A percentile compares a stretch with the other conserved stretches of the same genome.
phyloP scores from a whole-genome alignment of 2,113 vertebrate species.

The Peromyscus maniculatus region DNA sequence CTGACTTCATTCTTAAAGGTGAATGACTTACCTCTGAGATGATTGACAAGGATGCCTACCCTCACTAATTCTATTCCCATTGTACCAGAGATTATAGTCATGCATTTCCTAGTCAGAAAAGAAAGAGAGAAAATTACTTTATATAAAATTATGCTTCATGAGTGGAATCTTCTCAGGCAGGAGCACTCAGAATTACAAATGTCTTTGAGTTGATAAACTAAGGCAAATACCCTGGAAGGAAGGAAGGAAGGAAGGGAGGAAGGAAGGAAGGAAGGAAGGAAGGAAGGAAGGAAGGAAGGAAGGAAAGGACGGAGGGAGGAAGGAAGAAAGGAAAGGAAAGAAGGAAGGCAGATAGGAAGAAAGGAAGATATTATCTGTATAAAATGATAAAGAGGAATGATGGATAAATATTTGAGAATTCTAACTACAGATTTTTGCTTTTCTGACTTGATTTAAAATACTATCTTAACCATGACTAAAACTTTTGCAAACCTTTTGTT shows the following conservation, averaged over 20 bases:
- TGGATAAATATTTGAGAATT: background rate
- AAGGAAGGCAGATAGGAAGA: too few species aligned
- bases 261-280: background rate
- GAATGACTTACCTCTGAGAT: background rate
- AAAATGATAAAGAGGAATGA: slow-evolving; percentile 15
- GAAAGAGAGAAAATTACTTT: background rate
- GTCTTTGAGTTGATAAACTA: background rate
- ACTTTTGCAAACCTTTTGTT: background rate
- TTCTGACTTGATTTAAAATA: slow-evolving; percentile 27
- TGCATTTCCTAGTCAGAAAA: background rate
- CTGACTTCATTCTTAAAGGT: background rate
- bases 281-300: background rate
- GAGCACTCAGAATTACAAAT: slow-evolving; percentile 6
- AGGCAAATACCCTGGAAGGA: background rate
- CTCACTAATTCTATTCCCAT: background rate
- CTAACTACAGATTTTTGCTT: background rate
- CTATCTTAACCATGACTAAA: background rate
- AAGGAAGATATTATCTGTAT: background rate
- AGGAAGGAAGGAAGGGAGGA: background rate
- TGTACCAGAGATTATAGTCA: background rate
- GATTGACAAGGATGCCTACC: background rate
- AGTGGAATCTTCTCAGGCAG: slow-evolving; percentile 4
- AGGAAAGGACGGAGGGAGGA: background rate
- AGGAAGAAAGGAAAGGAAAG: background rate
- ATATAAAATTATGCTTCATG: slow-evolving; percentile 9